phyloP scores from a whole-genome alignment of 23 tunicate species.

The Oikopleura vanhoeffeni region DNA sequence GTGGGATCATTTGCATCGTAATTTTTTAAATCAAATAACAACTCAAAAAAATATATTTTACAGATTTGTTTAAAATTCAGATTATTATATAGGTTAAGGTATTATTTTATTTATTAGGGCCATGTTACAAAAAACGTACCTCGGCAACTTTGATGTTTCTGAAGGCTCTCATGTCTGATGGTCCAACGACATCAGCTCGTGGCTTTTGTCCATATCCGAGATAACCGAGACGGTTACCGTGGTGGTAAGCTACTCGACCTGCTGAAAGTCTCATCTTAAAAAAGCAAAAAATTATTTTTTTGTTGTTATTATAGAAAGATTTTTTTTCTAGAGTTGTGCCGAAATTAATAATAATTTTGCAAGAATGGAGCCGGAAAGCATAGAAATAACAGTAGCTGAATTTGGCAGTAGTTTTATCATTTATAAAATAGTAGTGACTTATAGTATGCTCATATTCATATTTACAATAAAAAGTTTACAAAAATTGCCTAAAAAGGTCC shows the following conservation, averaged over 20 bases:
- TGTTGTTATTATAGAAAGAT: background rate
- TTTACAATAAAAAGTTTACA: too few relatives aligned
- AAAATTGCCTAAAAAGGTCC: too few relatives aligned
- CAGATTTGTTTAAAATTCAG: too few relatives aligned
- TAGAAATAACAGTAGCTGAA: background rate
- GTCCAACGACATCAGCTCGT: background rate
- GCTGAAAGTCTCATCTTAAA: background rate
- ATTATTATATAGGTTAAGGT: too few relatives aligned
- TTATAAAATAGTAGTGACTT: background rate
- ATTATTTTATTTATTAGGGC: too few relatives aligned
- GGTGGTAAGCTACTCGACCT: background rate
- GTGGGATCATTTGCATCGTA: too few relatives aligned
- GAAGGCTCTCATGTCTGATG: background rate
- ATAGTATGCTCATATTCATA: too few relatives aligned
- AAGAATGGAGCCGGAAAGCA: background rate
- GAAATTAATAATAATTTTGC: background rate
- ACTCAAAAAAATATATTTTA: too few relatives aligned
- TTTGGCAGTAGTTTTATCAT: background rate
- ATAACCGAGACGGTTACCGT: conserved; percentile 13
- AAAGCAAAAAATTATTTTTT: too few relatives aligned
- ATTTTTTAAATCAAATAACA: too few relatives aligned
- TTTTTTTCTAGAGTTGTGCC: background rate
- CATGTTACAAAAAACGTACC: background rate
- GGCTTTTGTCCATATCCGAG: background rate
- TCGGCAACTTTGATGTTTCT: background rate